Evolutionary conservation across 2,888 invertebrate species (phyloP), one percentile per base, ranked within the genome.

Genomic region (Eupithecia pulchellata): DNA sequence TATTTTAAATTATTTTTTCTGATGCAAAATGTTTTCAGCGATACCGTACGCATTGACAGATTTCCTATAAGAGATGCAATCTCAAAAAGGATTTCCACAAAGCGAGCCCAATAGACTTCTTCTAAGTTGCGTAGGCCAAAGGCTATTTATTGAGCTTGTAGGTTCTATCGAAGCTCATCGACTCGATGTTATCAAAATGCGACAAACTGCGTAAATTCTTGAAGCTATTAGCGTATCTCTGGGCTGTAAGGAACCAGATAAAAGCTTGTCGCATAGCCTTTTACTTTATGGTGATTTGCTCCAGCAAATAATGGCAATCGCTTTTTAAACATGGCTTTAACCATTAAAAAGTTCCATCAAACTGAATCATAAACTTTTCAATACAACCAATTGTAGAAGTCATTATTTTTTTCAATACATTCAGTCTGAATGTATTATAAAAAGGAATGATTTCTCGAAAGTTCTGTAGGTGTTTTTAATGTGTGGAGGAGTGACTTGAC

Each of bases 191-290:
- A 84, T 86, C 86, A 73, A 80, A 77, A 80, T 77, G 77, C 80
- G 83, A 85, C 85, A 84, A 83, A 84, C 82, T 80, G 82, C 81
- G 79, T 81, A 85, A 80, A 81, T 82, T 81, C 80, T 78, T 79
- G 77, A 76, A 67, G 69, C 74, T 68, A 76, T 77, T 74, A 72
- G 72, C 69, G 73, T 69, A 72, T 75, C 70, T 75, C 60, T 66
- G 64, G 29, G 64, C 57, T 68, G 67, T 69, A 58, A 71, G 61
- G 69, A 75, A 73, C 68, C 3, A 69, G 73, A 76, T 70, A 69
- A 75, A 55, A 66, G 66, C 64, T 72, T 76, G 75, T 68, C 66
- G 65, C 34, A 32, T 60, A 29, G 55, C 60, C 52, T 42, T 72
- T 74, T 71, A 60, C 62, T 71, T 64, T 70, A 55, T 39, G 20